Evolutionary conservation across 1,140 invertebrate species (phyloP).

Genomic region (Wiebesia pumilae): DNA sequence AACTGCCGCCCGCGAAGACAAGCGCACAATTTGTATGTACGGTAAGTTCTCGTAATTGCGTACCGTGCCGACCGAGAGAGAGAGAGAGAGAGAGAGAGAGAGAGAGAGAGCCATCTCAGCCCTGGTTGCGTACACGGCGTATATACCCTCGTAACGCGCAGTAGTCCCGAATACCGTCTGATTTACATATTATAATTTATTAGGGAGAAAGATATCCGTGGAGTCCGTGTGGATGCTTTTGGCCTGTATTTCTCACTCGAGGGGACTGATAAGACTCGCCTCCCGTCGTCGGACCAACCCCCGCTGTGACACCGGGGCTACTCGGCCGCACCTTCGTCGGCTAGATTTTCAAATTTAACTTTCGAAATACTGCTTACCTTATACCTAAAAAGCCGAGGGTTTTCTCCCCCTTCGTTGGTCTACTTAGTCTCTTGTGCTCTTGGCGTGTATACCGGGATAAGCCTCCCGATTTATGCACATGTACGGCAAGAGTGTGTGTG

Average conservation of each 20-base stretch:
- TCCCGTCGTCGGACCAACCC: not conserved
- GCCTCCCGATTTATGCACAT: not conserved
- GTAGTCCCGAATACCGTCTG: not conserved
- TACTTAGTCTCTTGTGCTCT: not conserved
- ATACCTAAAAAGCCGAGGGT: not conserved
- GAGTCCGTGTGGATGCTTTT: not conserved
- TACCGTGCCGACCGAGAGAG: not conserved
- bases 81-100: not conserved
- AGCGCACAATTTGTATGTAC: slow-evolving; percentile 64
- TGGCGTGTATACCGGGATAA: not conserved
- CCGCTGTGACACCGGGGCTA: not conserved
- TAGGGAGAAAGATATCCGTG: slow-evolving; percentile 54
- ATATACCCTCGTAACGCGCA: too few species aligned
- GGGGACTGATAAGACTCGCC: not conserved
- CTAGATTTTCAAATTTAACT: slow-evolving; percentile 43
- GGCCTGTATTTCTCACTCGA: not conserved
- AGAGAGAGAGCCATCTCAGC: not conserved
- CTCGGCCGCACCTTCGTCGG: not conserved
- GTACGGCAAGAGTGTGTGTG: not conserved
- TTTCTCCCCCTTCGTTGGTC: not conserved
- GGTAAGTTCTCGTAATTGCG: slow-evolving; percentile 65
- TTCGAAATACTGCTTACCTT: slow-evolving; percentile 39
- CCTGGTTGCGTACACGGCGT: not conserved
- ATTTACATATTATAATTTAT: slow-evolving; percentile 70
- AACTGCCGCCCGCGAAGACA: not conserved